Base-by-base conservation (phyloP, 2,113 vertebrate species). In the Cariama cristata region DNA sequence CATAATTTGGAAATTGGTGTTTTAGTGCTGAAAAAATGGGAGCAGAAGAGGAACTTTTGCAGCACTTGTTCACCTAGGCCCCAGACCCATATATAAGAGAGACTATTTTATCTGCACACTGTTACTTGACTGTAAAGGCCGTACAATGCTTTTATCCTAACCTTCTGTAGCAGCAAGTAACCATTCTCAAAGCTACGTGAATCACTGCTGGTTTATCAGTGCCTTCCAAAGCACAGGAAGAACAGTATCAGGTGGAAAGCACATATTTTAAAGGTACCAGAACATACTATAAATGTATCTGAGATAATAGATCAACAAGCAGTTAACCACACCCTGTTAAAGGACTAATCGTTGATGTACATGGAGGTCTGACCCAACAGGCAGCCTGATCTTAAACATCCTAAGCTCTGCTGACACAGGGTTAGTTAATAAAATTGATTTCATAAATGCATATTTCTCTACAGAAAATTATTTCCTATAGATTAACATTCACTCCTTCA, bases 1-100 rank as follows among this genome's bases (percentile, higher is more conserved):
- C 4, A 27, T 23, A 3, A 58, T 55, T 35, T 11, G 2, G 35
- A 92, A 80, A 47, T 10, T 16, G 6, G 6, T 38, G 45, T 6
- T 73, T 73, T 33, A 38, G 9, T 44, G 44, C 11, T 85, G 44
- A 49, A 91, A 86, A 42, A 84, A 42, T 5, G 14, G 17, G 40
- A 80, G 27, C 10, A 73, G 40, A 82, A 68, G 30, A 80, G 0
- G 0, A 83, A 85, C 4, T 47, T n/a, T 3, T 68, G 28, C 9
- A 76, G 12, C 0, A 0, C 4, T 28, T 33, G 4, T 52, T 62
- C n/a, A 55, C 22, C 3, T 16, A 56, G 8, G 20, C 26, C 18
- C 26, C 26, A 84, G 35, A 6, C 6, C 2, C 17, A 44, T n/a
- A 14, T 13, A 75, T 60, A 7, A 86, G 9, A 35, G 12, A 81